Base-by-base conservation (phyloP, 2,888 invertebrate species). In the Candidula unifasciata region DNA sequence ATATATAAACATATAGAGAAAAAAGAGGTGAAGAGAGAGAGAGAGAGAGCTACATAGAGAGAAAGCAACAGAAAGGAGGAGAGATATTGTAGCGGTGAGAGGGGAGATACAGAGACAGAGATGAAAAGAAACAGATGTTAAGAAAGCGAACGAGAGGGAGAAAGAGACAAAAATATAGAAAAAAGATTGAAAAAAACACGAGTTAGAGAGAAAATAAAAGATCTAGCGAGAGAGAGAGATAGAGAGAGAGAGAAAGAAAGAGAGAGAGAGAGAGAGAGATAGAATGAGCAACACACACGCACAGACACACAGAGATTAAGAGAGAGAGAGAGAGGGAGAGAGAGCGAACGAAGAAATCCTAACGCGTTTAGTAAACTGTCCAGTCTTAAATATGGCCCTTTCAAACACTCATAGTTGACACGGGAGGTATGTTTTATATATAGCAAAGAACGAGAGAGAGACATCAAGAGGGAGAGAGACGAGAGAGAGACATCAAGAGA, bases 11-110 rank as follows among this genome's bases (percentile, higher is more conserved):
- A 54, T 18, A 54, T 18, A 54, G 60, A 60, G 57, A n/a, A 82
- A 54, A 82, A 21, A 82, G 33, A 73, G 33, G 60, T 16, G 71
- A 27, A 82, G 27, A 73, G 57, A 73, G 6, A 73, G 52, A 83
- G n/a, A 83, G 68, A 78, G 3, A 66, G 1, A 44, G 6, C 64
- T 21, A 77, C 8, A 37, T 10, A 77, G 44, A 83, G 68, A 66
- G 83, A 77, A 30, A 77, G 69, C 66, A 2, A 77, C 27, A 68
- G 30, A 30, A 33, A 8, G 64, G 16, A 79, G 13, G 30, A 60
- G 10, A 44, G 60, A 30, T 16, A 35, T 44, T 30, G 60, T 3
- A 60, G 18, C 8, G 33, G 27, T 3, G 44, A n/a, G n/a, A 27
- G 37, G 30, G 18, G 44, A 44, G 30, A 13, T 24, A 44, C 44